Evolutionary conservation across 2,113 vertebrate species (phyloP).

Genomic region (Bubalus kerabau): DNA sequence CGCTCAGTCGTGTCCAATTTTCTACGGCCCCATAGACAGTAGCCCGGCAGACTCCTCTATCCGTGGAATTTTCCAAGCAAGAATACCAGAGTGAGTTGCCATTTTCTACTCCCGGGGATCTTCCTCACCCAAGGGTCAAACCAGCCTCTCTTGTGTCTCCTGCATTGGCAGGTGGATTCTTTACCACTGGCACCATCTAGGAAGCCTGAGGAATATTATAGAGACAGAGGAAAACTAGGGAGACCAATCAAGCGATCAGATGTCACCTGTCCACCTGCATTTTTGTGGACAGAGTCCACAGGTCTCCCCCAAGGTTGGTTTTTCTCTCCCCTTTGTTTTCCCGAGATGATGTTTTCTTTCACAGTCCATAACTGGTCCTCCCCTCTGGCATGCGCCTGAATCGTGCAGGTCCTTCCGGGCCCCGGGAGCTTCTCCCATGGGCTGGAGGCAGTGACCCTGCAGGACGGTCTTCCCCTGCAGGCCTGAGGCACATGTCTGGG

Average conservation of each 20-base stretch:
- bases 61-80: not conserved
- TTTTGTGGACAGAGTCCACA: not conserved
- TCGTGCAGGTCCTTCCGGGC: not conserved
- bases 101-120: not conserved
- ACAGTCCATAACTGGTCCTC: fast-evolving
- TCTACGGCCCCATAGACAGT: not conserved
- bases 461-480: constrained; percentile 64
- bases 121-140: not conserved
- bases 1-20: not conserved
- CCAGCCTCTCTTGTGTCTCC: not conserved
- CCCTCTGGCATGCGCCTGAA: not conserved
- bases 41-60: not conserved
- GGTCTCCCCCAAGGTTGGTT: not conserved
- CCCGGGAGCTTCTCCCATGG: not conserved
- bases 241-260: not conserved
- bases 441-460: not conserved
- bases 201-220: not conserved
- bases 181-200: not conserved
- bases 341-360: not conserved
- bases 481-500: constrained; percentile 87
- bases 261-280: not conserved
- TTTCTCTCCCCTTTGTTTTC: not conserved
- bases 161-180: not conserved
- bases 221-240: not conserved
- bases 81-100: not conserved